A percentile compares a stretch with the other conserved stretches of the same genome.
Conservation (phyloP, 1,140 invertebrate species). For the Dinoponera quadriceps region DNA sequence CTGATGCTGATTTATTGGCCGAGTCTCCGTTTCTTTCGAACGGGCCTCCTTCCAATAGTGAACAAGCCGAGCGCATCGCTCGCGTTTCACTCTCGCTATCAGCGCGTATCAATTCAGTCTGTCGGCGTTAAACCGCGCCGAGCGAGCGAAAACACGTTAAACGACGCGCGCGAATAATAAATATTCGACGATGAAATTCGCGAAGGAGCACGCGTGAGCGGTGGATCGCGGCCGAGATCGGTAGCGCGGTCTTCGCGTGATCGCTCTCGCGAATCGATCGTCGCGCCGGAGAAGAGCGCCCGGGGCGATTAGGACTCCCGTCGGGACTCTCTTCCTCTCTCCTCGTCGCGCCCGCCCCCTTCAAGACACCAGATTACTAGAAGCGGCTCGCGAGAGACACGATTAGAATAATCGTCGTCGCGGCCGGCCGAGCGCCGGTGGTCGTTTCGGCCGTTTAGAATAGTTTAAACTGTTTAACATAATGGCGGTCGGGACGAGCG, state of each 20-base stretch:
- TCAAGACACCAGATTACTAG: slow-evolving; percentile 60
- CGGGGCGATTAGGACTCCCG: slow-evolving; percentile 41
- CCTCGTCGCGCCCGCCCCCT: slow-evolving; percentile 38
- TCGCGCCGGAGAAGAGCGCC: slow-evolving; percentile 45
- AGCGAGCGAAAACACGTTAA: no score
- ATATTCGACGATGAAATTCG: no score
- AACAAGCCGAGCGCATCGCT: no score
- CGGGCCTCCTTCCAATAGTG: no score
- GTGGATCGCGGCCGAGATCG: no score
- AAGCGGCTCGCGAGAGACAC: slow-evolving; percentile 70
- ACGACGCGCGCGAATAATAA: no score
- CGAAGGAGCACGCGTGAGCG: no score
- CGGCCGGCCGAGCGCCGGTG: slow-evolving; percentile 27
- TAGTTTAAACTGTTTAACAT: slow-evolving; percentile 83
- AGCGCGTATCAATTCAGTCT: no score
- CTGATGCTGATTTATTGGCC: no score
- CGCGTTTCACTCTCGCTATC: no score
- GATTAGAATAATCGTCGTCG: slow-evolving; percentile 77
- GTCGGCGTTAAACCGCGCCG: no score
- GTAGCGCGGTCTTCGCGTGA: slow-evolving; percentile 52
- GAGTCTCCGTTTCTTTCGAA: no score
- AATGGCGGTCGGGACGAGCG: slow-evolving; percentile 72
- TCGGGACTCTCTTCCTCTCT: background rate
- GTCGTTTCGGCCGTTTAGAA: slow-evolving; percentile 69
- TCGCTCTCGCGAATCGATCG: slow-evolving; percentile 56